These are phyloP conservation scores for Ariopsis seemanni DNA, from an alignment of 2,113 vertebrate species.

Conservation along the genomic window DNA sequence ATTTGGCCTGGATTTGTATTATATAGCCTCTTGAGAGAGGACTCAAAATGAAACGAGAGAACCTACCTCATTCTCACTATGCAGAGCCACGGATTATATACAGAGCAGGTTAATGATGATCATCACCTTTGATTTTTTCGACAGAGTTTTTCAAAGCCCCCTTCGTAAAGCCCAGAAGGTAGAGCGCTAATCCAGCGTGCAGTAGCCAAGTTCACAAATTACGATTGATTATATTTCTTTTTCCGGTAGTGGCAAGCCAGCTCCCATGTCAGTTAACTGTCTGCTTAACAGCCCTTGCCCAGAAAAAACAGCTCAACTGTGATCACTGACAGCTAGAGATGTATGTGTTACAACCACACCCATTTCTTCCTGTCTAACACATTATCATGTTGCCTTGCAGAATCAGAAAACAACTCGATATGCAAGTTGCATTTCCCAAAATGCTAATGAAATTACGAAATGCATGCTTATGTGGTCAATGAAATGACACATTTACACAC, in stretches of 20 bases:
- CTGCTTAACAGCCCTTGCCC: neutral
- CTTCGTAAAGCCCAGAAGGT: neutral
- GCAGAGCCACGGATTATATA: constrained; percentile 1
- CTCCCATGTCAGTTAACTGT: neutral
- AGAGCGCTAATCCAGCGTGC: neutral
- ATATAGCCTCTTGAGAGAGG: neutral
- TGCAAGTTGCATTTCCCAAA: neutral
- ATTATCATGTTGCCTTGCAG: constrained; percentile 8
- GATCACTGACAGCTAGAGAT: constrained; percentile 6
- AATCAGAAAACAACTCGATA: constrained; percentile 16
- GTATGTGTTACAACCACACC: constrained; percentile 34
- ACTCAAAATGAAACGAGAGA: constrained; percentile 8
- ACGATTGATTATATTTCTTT: neutral
- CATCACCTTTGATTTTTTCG: neutral
- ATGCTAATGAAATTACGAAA: neutral
- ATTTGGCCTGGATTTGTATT: constrained; percentile 17
- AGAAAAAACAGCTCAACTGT: constrained; percentile 11
- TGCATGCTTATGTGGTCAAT: neutral
- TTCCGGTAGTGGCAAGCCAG: neutral
- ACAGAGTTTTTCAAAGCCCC: neutral
- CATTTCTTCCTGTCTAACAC: constrained; percentile 48
- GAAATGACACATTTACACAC: no score
- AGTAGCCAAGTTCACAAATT: neutral
- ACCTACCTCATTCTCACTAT: constrained; percentile 46
- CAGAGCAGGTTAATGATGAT: neutral